A percentile compares a stretch with the other conserved stretches of the same genome.
phyloP scores from a whole-genome alignment of 2,888 invertebrate species.

The Tanypteryx hageni region DNA sequence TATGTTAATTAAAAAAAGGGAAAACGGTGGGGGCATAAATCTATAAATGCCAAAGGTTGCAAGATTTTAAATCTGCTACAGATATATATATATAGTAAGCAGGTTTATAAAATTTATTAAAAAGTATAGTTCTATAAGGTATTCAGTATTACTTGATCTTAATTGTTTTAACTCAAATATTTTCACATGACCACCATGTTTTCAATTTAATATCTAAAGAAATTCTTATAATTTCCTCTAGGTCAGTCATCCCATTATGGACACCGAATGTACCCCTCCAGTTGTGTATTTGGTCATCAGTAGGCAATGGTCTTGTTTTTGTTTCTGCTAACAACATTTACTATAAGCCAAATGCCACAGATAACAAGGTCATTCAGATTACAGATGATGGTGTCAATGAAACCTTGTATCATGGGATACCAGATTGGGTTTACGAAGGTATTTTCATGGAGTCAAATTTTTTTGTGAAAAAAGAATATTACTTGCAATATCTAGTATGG shows the following conservation, averaged over 20 bases:
- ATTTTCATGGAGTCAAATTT: no score
- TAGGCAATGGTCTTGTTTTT: constrained; percentile 83
- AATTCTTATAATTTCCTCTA: background rate
- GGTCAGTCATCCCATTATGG: constrained; percentile 42
- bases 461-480: no score
- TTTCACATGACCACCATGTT: background rate
- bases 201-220: background rate
- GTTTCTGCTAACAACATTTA: constrained; percentile 87
- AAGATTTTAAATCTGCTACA: no score
- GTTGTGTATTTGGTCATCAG: constrained; percentile 87
- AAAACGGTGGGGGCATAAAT: no score
- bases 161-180: background rate
- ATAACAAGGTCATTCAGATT: constrained; percentile 73
- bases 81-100: no score
- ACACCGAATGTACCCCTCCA: constrained; percentile 77
- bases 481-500: no score
- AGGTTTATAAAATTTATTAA: no score
- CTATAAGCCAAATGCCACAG: constrained; percentile 79
- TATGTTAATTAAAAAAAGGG: no score
- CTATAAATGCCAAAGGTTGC: no score
- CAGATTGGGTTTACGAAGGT: constrained; percentile 98
- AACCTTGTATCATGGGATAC: constrained; percentile 88
- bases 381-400: constrained; percentile 81
- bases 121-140: no score
- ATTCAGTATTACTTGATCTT: background rate